A percentile compares a stretch with the other conserved stretches of the same genome.
Evolutionary conservation across 2,113 vertebrate species (phyloP).

Genomic region (Murina feae): DNA sequence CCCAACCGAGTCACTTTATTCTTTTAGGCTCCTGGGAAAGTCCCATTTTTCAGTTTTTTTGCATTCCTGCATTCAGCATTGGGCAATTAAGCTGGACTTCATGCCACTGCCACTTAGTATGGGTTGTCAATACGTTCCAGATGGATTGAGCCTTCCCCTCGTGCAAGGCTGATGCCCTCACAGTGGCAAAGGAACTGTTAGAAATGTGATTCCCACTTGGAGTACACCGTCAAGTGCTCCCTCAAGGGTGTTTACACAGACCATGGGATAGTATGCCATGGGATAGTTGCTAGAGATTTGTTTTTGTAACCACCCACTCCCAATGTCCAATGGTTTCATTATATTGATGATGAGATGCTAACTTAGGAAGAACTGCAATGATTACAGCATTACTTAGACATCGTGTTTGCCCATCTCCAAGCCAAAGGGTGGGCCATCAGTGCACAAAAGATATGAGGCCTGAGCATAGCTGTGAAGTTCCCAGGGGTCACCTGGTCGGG

Average conservation of each 20-base stretch:
- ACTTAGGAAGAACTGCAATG: background rate
- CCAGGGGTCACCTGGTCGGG: background rate
- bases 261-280: no score
- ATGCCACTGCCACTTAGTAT: background rate
- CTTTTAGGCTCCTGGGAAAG: background rate
- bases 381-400: background rate
- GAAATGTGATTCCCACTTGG: background rate
- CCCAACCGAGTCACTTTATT: background rate
- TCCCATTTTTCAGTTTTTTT: background rate
- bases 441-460: background rate
- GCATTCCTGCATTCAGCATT: background rate
- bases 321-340: background rate
- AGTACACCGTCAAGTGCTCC: background rate
- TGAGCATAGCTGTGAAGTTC: background rate
- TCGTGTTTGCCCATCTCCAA: background rate
- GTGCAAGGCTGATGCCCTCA: background rate
- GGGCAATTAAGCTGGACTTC: background rate
- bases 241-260: background rate
- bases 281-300: background rate
- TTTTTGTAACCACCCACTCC: background rate
- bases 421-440: background rate
- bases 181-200: background rate
- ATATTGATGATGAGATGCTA: background rate
- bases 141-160: background rate
- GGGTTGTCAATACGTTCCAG: background rate